Percentiles rank a stretch among this genome's conserved stretches.
phyloP scores from a whole-genome alignment of 2,113 vertebrate genomes.

The Sula dactylatra region DNA sequence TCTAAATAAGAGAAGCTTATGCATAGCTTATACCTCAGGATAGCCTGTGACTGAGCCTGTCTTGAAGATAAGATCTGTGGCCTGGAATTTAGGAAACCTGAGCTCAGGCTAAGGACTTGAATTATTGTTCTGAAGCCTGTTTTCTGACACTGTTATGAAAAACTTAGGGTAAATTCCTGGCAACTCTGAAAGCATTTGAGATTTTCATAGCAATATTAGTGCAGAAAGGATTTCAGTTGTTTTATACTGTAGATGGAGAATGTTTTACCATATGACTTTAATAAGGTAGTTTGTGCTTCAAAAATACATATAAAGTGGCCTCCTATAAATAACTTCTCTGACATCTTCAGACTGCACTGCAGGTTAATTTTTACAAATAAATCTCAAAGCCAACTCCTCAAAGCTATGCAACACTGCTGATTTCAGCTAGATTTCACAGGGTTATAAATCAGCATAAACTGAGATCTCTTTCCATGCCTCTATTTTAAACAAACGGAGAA shows the following conservation, averaged over 20 bases:
- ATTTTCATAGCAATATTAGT: not conserved
- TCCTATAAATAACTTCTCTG: not conserved
- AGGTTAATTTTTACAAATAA: not conserved
- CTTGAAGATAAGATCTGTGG: not conserved
- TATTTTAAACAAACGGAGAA: not conserved
- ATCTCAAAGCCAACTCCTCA: not conserved
- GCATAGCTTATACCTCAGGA: not conserved
- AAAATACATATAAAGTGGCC: not conserved
- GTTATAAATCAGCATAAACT: not conserved
- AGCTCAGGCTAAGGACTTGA: not conserved
- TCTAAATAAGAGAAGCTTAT: not conserved
- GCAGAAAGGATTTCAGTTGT: not conserved
- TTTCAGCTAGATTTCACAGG: not conserved
- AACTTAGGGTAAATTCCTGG: not conserved
- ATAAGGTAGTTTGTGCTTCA: not conserved
- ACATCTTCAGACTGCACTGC: not conserved
- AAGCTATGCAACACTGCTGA: not conserved
- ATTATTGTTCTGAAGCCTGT: not conserved
- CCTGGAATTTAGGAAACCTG: not conserved
- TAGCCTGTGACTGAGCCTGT: not conserved
- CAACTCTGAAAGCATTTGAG: not conserved
- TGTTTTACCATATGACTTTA: not conserved
- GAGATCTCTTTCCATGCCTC: not conserved
- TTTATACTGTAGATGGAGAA: not conserved
- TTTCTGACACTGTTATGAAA: not conserved